phyloP scores from a whole-genome alignment of 2,888 invertebrate genomes.

The Liodrosophila aerea region DNA sequence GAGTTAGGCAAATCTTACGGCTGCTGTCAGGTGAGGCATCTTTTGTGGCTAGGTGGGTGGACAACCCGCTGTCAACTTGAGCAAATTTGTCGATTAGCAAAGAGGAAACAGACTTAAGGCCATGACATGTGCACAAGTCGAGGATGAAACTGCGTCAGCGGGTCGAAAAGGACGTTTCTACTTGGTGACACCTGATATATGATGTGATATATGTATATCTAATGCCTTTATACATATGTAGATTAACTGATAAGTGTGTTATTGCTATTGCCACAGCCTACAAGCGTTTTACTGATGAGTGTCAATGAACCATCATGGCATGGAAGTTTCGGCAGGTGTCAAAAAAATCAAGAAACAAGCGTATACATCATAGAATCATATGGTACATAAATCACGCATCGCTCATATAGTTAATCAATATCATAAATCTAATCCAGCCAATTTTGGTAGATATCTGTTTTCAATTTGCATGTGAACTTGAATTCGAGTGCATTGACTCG shows the following conservation, averaged over 20 bases:
- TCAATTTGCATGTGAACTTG: conserved; percentile 73
- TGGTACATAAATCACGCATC: conserved; percentile 53
- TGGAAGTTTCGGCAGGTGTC: conserved; percentile 58
- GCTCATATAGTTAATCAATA: conserved; percentile 30
- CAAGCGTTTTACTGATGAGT: conserved; percentile 31
- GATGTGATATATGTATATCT: background rate
- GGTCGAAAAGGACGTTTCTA: conserved; percentile 27
- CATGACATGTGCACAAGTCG: conserved; percentile 16
- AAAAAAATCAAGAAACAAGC: conserved; percentile 18
- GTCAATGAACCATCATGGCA: conserved; percentile 57
- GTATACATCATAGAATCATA: conserved; percentile 43
- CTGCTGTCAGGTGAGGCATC: conserved; percentile 38
- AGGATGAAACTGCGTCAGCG: conserved; percentile 45
- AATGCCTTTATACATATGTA: conserved; percentile 12
- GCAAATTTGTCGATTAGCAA: conserved; percentile 59
- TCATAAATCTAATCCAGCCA: conserved; percentile 67
- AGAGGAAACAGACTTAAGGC: conserved; percentile 54
- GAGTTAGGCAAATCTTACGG: conserved; percentile 15
- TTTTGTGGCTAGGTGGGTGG: conserved; percentile 51
- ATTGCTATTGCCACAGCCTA: conserved; percentile 44
- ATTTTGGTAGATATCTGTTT: conserved; percentile 48
- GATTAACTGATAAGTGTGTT: conserved; percentile 35
- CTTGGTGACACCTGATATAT: conserved; percentile 31
- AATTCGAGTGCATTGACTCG: conserved; percentile 62
- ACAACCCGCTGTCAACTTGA: conserved; percentile 61